Conservation (phyloP, 1,140 invertebrate genomes). For the Hypothenemus hampei region DNA sequence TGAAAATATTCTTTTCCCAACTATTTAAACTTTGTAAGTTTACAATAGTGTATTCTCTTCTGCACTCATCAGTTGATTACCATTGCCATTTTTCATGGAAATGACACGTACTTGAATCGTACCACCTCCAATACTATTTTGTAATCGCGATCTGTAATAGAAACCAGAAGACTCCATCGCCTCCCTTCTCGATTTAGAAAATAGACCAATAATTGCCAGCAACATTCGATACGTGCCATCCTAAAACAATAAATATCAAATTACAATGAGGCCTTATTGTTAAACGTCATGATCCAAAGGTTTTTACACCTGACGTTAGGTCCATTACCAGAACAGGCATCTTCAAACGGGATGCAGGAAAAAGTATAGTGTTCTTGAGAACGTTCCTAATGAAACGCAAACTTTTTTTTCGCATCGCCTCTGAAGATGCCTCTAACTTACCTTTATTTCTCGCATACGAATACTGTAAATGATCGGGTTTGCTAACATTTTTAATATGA, state of each 20-base stretch:
- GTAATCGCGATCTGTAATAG: constrained; percentile 24
- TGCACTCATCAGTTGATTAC: too few relatives aligned
- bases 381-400: neutral
- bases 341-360: too few relatives aligned
- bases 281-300: too few relatives aligned
- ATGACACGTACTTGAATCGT: constrained; percentile 24
- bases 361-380: too few relatives aligned
- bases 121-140: constrained; percentile 17
- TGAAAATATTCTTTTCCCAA: too few relatives aligned
- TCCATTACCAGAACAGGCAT: too few relatives aligned
- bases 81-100: constrained; percentile 20
- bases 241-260: constrained; percentile 16
- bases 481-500: constrained; percentile 59
- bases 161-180: constrained; percentile 12
- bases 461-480: constrained; percentile 69
- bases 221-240: constrained; percentile 32
- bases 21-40: too few relatives aligned
- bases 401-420: neutral
- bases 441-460: constrained; percentile 61
- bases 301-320: too few relatives aligned
- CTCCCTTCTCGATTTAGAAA: constrained; percentile 24
- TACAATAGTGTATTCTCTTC: too few relatives aligned
- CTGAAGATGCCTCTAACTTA: constrained; percentile 33
- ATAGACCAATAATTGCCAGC: constrained; percentile 19
- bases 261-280: too few relatives aligned